phyloP scores from a whole-genome alignment of 2,113 vertebrate species.

The Takifugu flavidus region DNA sequence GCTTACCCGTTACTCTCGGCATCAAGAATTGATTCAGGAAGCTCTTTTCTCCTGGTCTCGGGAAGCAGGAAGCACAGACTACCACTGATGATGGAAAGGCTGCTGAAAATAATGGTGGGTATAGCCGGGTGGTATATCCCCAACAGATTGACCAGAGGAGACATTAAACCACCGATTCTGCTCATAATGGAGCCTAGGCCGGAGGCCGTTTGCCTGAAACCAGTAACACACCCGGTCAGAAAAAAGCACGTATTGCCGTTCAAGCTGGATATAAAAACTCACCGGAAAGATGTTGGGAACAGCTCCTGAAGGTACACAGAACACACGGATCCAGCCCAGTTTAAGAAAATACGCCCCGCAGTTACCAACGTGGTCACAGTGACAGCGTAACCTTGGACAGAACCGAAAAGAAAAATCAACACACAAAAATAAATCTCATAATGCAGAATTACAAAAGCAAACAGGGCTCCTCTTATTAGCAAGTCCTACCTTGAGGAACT shows the following conservation, averaged over 20 bases:
- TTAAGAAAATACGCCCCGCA: constrained; percentile 55
- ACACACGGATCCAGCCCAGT: constrained; percentile 56
- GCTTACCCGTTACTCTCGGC: constrained; percentile 37
- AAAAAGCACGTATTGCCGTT: not conserved
- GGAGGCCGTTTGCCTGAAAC: constrained; percentile 73
- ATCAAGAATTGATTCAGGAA: constrained; percentile 64
- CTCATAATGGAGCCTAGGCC: constrained; percentile 59
- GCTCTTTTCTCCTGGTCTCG: constrained; percentile 64
- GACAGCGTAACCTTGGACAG: constrained; percentile 46
- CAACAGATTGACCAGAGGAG: constrained; percentile 70
- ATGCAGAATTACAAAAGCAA: not conserved
- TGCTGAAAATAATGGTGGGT: constrained; percentile 69
- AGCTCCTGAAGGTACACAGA: constrained; percentile 69
- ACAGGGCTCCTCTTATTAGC: not conserved
- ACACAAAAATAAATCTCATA: not conserved
- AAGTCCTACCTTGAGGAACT: constrained; percentile 65
- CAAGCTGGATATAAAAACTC: not conserved
- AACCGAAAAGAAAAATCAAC: not conserved
- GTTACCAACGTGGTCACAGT: constrained; percentile 55
- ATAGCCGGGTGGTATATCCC: constrained; percentile 45
- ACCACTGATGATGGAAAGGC: constrained; percentile 43
- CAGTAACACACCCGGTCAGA: too few species aligned
- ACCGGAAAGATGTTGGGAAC: constrained; percentile 72
- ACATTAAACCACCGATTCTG: constrained; percentile 61
- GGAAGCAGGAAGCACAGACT: constrained; percentile 71